Evolutionary conservation across 2,797 vertebrate genomes (phyloP), one percentile per base, ranked within the genome.

Genomic region (Telmatherina bonti): DNA sequence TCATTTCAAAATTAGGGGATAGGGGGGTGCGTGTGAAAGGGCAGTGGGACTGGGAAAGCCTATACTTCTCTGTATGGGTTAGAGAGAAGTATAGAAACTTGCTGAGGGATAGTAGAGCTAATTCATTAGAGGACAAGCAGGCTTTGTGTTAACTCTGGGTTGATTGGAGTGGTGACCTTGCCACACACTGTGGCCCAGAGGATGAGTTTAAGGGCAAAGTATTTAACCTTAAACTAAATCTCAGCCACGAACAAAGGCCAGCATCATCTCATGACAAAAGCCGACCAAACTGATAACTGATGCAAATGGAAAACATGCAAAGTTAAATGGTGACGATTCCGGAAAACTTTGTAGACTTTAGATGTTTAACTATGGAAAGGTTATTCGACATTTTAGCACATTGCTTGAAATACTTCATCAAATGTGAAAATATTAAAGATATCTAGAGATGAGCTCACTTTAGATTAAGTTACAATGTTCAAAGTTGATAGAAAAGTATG

Each of bases 181-280:
- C 89, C 72, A 88, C 91, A 93, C 89, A 93, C 88, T 90, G 88
- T 87, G 84, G 87, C 83, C 85, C 56, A 49, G 86, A 62, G 78
- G 84, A 92, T 88, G 92, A 91, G 91, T 95, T 93, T 94, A 94
- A 94, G 93, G 92, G 90, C 92, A 93, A 91, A 86, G 86, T 81
- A 85, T 93, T 94, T 94, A 94, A 94, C 93, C 92, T 95, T 94
- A 92, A 95, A 94, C 91, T 90, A 79, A 91, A 92, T 93, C 83
- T 79, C 62, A 82, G 80, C 75, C 72, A 56, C 49, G 72, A 70
- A 93, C 88, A 92, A 92, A 86, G 83, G 63, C 54, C 74, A 16
- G 76, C 55, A 52, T 83, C 68, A 53, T 70, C 81, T 87, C 57
- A 71, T 68, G 76, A 69, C 74, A 77, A 75, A 63, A 63, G 68